Percentiles rank a stretch among this genome's conserved stretches.
Evolutionary conservation across 1,140 invertebrate species (phyloP).

Genomic region (Carposina sasakii): DNA sequence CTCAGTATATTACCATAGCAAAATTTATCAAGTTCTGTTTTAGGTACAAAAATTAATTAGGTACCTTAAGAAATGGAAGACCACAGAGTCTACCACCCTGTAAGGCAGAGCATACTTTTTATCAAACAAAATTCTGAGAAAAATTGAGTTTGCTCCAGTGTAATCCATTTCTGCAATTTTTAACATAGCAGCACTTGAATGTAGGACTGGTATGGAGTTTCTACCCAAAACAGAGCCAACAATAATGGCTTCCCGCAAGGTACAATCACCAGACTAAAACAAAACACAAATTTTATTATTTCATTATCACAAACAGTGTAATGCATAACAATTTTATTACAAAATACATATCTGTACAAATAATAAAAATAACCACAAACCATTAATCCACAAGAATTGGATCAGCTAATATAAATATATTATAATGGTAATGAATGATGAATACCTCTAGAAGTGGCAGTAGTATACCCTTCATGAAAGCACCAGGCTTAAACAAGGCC

Average conservation of each 20-base stretch:
- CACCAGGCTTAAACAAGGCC: conserved; percentile 96
- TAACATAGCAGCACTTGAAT: conserved; percentile 94
- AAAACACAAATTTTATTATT: conserved; percentile 11
- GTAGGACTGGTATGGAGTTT: conserved; percentile 96
- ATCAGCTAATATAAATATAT: background rate
- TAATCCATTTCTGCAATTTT: conserved; percentile 99
- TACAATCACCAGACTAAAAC: conserved; percentile 89
- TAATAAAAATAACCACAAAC: background rate
- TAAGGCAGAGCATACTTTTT: conserved; percentile 99
- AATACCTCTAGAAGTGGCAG: conserved; percentile 88
- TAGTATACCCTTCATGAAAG: conserved; percentile 99
- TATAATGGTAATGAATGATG: conserved; percentile 1
- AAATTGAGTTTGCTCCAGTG: conserved; percentile 97
- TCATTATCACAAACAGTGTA: too few relatives aligned
- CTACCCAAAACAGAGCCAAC: conserved; percentile 92
- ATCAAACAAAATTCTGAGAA: conserved; percentile 94
- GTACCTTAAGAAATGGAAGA: conserved; percentile 95
- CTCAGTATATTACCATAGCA: too few relatives aligned
- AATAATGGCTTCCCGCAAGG: conserved; percentile 95
- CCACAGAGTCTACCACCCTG: conserved; percentile 95
- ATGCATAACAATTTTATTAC: conserved; percentile 5
- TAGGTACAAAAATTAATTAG: too few relatives aligned
- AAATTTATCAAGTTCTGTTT: too few relatives aligned
- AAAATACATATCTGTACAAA: background rate
- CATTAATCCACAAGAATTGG: background rate